Percentiles rank a stretch among this genome's conserved stretches.
These are phyloP conservation scores for Nemurella pictetii DNA, from an alignment of 2,888 invertebrate species.

Conservation along the genomic window DNA sequence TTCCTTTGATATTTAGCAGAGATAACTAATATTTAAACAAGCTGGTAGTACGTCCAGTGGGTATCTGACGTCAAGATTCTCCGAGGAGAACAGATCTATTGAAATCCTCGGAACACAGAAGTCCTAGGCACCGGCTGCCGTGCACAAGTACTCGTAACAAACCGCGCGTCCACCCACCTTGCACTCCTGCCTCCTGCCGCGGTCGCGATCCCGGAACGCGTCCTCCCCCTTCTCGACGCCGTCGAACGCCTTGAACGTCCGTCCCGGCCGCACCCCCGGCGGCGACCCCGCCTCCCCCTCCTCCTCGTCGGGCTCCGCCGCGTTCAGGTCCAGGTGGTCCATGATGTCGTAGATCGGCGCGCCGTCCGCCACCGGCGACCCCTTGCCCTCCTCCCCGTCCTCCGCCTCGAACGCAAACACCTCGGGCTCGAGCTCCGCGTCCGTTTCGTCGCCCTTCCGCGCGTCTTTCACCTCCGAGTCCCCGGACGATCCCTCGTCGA, in stretches of 20 bases:
- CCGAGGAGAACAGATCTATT: too few relatives aligned
- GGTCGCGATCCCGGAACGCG: not conserved
- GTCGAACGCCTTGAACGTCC: not conserved
- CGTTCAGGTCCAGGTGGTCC: slow-evolving; percentile 45
- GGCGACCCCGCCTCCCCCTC: not conserved
- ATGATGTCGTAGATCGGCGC: slow-evolving; percentile 38
- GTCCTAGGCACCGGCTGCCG: too few relatives aligned
- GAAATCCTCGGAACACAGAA: too few relatives aligned
- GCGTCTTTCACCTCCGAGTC: slow-evolving; percentile 54
- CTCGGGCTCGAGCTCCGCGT: slow-evolving; percentile 57
- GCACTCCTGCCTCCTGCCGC: not conserved
- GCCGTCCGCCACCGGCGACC: slow-evolving; percentile 28
- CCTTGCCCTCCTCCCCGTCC: slow-evolving; percentile 50
- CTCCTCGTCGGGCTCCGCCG: slow-evolving; percentile 33
- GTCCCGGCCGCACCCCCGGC: not conserved
- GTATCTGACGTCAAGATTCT: too few relatives aligned
- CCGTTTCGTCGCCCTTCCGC: slow-evolving; percentile 44
- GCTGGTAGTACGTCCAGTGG: too few relatives aligned
- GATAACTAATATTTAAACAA: too few relatives aligned
- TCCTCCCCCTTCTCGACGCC: not conserved
- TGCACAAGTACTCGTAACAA: too few relatives aligned
- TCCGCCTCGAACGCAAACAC: slow-evolving; percentile 77
- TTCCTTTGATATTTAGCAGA: too few relatives aligned
- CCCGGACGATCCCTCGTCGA: slow-evolving; percentile 60
- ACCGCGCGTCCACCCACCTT: not conserved